These are phyloP conservation scores for Scaeva pyrastri DNA, from an alignment of 2,888 invertebrate genomes.

Conservation along the genomic window DNA sequence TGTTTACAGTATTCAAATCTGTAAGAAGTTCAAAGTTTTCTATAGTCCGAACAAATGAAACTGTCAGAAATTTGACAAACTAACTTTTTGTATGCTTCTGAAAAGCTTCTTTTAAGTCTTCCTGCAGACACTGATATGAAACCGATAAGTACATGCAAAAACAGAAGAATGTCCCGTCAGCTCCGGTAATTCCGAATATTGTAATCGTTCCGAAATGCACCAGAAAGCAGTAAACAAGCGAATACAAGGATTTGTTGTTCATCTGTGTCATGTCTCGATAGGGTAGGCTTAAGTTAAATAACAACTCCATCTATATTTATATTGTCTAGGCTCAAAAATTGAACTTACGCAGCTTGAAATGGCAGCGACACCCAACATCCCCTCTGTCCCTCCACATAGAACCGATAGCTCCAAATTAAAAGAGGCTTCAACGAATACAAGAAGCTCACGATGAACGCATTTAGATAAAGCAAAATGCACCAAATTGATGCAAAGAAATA, in stretches of 20 bases:
- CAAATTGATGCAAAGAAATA: not conserved
- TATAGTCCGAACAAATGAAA: too few relatives aligned
- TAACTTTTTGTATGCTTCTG: not conserved
- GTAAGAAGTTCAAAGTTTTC: not conserved
- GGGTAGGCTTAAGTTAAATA: not conserved
- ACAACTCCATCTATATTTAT: not conserved
- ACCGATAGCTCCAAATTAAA: not conserved
- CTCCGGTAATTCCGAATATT: not conserved
- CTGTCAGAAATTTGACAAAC: not conserved
- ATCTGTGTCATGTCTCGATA: constrained; percentile 13
- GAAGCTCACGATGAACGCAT: not conserved
- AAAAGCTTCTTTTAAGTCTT: not conserved
- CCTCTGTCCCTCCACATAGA: not conserved
- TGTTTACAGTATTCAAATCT: not conserved
- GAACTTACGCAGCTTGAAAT: constrained; percentile 19
- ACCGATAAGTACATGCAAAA: constrained; percentile 21
- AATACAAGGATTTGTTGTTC: not conserved
- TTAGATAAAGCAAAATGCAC: not conserved
- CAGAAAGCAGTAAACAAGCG: not conserved
- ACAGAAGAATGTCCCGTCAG: not conserved
- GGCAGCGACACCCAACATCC: not conserved
- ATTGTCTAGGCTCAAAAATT: not conserved
- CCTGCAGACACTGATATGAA: not conserved
- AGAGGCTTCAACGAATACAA: not conserved
- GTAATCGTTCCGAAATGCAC: not conserved